Evolutionary conservation across 1,140 invertebrate genomes (phyloP).

Genomic region (Bombus waltoni): DNA sequence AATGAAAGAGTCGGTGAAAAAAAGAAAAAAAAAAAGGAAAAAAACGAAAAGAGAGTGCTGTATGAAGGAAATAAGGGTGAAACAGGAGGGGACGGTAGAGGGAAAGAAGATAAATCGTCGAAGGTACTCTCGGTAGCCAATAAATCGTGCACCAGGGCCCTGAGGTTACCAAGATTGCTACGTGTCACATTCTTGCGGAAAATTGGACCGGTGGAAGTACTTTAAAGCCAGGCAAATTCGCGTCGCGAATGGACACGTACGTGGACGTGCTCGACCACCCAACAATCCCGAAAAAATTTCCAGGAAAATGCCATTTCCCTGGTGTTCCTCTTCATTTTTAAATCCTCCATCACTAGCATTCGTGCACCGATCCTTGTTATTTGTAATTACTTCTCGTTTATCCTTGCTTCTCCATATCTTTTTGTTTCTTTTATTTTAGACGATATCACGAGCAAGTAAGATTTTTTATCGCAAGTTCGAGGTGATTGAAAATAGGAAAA

Average conservation of each 20-base stretch:
- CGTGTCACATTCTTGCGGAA: conserved; percentile 72
- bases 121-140: conserved; percentile 67
- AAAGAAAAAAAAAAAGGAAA: background rate
- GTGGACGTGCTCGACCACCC: conserved; percentile 61
- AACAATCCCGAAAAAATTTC: conserved; percentile 37
- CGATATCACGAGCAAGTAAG: background rate
- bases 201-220: conserved; percentile 67
- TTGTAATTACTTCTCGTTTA: background rate
- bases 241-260: conserved; percentile 56
- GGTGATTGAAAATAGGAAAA: background rate
- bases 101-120: conserved; percentile 69
- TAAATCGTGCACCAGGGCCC: conserved; percentile 65
- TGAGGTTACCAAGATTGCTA: conserved; percentile 72
- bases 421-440: background rate
- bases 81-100: background rate
- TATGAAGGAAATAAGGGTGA: conserved; percentile 15
- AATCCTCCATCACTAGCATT: background rate
- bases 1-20: background rate
- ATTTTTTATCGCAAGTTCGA: background rate
- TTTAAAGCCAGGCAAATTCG: conserved; percentile 68
- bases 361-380: background rate
- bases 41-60: background rate
- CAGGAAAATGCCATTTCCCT: conserved; percentile 32
- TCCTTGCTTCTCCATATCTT: background rate
- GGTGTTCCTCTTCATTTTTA: background rate